Percentiles rank a stretch among this genome's conserved stretches.
These are phyloP conservation scores for Cheirogaleus major DNA, from an alignment of 2,797 vertebrate species.

Conservation along the genomic window DNA sequence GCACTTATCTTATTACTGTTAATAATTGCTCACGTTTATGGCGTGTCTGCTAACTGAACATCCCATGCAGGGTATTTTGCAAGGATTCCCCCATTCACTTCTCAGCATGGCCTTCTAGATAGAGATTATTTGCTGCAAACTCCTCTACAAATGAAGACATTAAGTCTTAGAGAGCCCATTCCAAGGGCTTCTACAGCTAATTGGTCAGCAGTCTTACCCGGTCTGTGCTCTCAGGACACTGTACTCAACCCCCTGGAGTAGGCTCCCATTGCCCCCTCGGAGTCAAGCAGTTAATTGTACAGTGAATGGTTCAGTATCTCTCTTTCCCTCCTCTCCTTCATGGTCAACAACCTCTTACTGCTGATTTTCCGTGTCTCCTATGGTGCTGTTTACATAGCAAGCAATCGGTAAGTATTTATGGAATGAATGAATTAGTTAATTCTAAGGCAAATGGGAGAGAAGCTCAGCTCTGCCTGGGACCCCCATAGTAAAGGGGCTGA, in stretches of 20 bases:
- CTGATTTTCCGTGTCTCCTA: background rate
- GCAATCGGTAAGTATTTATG: background rate
- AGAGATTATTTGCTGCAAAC: background rate
- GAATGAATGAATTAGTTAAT: background rate
- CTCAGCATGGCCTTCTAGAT: background rate
- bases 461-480: background rate
- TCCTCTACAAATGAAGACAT: background rate
- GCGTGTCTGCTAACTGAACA: background rate
- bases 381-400: background rate
- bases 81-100: background rate
- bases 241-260: background rate
- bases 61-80: background rate
- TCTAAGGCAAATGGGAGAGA: background rate
- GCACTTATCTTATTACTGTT: too few relatives aligned
- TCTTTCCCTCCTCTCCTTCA: background rate
- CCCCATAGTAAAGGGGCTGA: background rate
- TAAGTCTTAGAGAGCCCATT: background rate
- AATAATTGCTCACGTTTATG: background rate
- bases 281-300: background rate
- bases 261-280: background rate
- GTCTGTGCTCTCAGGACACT: background rate
- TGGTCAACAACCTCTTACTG: background rate
- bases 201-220: background rate
- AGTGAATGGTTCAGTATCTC: background rate
- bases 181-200: background rate